phyloP scores from a whole-genome alignment of 2,113 vertebrate species.

The Daphoenositta chrysoptera region DNA sequence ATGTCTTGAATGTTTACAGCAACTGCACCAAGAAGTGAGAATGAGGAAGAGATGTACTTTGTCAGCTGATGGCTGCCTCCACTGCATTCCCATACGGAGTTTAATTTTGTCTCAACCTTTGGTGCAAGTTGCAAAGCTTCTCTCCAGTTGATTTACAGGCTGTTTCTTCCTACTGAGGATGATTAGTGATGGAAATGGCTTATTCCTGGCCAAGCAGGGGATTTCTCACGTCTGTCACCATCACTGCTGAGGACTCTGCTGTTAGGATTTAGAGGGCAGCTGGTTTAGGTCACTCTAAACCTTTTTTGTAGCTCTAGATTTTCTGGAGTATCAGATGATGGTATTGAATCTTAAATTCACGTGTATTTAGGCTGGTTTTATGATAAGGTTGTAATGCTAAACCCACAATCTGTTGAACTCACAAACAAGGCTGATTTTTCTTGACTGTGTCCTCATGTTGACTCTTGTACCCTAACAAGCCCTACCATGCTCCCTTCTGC shows the following conservation, averaged over 20 bases:
- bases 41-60: neutral
- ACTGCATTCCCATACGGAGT: neutral
- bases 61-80: neutral
- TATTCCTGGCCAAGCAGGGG: neutral
- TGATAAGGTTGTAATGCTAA: neutral
- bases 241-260: neutral
- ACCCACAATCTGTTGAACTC: neutral
- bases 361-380: neutral
- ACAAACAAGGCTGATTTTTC: neutral
- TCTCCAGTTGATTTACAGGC: neutral
- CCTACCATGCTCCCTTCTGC: neutral
- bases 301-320: neutral
- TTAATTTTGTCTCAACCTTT: constrained; percentile 25
- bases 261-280: neutral
- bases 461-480: neutral
- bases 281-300: neutral
- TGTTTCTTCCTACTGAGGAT: neutral
- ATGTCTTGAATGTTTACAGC: neutral
- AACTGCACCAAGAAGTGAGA: neutral
- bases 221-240: neutral
- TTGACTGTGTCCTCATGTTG: neutral
- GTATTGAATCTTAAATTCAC: neutral
- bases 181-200: neutral
- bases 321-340: neutral
- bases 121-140: neutral